Evolutionary conservation across 2,113 vertebrate genomes (phyloP).

Genomic region (Barnardius zonarius): DNA sequence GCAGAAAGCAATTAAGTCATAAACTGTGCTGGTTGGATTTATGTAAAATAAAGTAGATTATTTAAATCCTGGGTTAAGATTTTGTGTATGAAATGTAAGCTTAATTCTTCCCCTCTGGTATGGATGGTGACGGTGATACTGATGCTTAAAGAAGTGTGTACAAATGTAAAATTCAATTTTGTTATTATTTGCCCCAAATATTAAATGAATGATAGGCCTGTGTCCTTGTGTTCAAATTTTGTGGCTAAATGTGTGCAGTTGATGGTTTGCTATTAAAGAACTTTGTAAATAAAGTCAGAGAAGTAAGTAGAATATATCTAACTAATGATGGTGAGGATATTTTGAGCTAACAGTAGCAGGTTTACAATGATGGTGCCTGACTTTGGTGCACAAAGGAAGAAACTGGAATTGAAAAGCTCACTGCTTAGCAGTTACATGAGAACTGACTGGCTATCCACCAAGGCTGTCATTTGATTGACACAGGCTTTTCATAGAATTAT

Average conservation of each 20-base stretch:
- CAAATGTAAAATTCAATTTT: background rate
- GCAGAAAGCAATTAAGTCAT: conserved; percentile 71
- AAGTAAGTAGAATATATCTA: background rate
- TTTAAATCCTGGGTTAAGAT: background rate
- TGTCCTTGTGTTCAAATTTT: background rate
- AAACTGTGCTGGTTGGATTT: background rate
- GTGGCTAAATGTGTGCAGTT: background rate
- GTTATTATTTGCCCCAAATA: background rate
- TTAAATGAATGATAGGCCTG: background rate
- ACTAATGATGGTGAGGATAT: background rate
- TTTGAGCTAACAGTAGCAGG: background rate
- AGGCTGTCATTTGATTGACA: background rate
- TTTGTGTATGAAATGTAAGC: background rate
- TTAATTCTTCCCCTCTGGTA: background rate
- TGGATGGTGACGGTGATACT: background rate
- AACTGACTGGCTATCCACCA: fast-evolving
- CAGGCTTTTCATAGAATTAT: background rate
- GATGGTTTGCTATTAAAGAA: background rate
- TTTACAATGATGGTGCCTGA: background rate
- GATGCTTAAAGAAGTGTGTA: background rate
- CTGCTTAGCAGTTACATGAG: background rate
- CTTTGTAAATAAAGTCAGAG: background rate
- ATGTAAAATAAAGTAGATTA: conserved; percentile 44
- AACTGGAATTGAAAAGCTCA: background rate
- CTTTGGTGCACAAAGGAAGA: background rate